Percentiles rank a stretch among this genome's conserved stretches.
These are phyloP conservation scores for Ceriagrion tenellum DNA, from an alignment of 2,888 invertebrate species.

Conservation along the genomic window DNA sequence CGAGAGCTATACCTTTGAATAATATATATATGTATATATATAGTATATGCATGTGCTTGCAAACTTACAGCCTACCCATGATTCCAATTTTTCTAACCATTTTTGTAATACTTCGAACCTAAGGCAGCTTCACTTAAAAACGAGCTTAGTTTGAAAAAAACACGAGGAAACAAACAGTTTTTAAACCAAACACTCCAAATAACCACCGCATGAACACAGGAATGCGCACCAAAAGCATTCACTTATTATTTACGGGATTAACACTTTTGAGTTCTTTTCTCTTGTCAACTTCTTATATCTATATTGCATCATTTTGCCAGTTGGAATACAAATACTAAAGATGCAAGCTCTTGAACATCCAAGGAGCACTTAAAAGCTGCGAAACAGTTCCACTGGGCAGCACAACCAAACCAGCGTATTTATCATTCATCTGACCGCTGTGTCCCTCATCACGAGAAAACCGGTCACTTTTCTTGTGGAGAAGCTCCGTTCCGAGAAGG, in stretches of 20 bases:
- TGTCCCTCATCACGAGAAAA: background rate
- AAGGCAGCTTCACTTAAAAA: conserved; percentile 50
- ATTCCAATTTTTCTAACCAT: background rate
- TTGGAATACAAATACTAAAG: background rate
- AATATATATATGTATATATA: background rate
- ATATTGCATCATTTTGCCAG: background rate
- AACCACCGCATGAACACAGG: background rate
- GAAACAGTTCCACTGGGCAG: background rate
- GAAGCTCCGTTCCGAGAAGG: background rate
- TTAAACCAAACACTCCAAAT: background rate
- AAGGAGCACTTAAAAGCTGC: background rate
- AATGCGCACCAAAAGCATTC: conserved; percentile 27
- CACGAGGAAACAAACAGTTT: background rate
- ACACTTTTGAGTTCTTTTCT: background rate
- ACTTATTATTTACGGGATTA: background rate
- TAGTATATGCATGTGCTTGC: conserved; percentile 17
- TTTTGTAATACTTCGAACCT: conserved; percentile 13
- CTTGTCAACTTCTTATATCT: background rate
- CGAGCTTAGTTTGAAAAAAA: background rate
- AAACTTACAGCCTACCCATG: background rate
- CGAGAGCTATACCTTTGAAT: conserved; percentile 1
- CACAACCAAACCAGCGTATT: background rate
- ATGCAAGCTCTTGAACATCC: background rate
- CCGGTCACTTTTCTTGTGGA: background rate
- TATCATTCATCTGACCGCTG: background rate